Evolutionary conservation across 2,888 invertebrate genomes (phyloP), one percentile per base, ranked within the genome.

Genomic region (Eupeodes latifasciatus): DNA sequence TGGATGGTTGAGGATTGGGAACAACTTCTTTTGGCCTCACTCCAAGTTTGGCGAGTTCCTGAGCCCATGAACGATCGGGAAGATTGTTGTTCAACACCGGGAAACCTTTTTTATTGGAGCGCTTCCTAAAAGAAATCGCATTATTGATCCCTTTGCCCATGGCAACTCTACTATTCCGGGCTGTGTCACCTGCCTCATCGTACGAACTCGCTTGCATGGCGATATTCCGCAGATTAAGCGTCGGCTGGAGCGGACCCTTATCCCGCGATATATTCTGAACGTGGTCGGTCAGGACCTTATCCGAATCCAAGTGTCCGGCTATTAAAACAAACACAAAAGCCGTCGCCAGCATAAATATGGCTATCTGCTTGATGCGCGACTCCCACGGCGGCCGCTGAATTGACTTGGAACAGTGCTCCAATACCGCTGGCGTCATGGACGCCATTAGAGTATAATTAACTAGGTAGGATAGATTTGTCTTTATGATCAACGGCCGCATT

Each of bases 361-460:
- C 95, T 78, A 94, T 94, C 91, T 95, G 97, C 91, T 96, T 96
- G 71, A 97, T 94, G 27, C 95, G 93, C 6, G 94, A 94, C 92
- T 98, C 98, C 97, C 97, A 98, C 2, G 93, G 93, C 0, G 98
- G 98, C 59, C 98, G 95, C 2, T 95, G 95, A 72, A 98, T 93
- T 2, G 95, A 95, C 12, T 94, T 94, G 0, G 96, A 95, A 92
- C 98, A 98, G 71, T 95, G 93, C 11, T 95, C 95, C 86, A 98
- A 93, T 91, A 96, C 95, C 88, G 96, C 95, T 0, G 94, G 92
- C 1, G 95, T 94, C 89, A 95, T 92, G n/a, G 94, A 94, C 5
- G 96, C 96, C 69, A 96, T 94, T 85, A 98, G 93, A 0, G 96
- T 95, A 92, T 96, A 97, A 92, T 96, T 96, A 40, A 96, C 95